Base-by-base conservation (phyloP, 2,113 vertebrate species). In the Hucho hucho region DNA sequence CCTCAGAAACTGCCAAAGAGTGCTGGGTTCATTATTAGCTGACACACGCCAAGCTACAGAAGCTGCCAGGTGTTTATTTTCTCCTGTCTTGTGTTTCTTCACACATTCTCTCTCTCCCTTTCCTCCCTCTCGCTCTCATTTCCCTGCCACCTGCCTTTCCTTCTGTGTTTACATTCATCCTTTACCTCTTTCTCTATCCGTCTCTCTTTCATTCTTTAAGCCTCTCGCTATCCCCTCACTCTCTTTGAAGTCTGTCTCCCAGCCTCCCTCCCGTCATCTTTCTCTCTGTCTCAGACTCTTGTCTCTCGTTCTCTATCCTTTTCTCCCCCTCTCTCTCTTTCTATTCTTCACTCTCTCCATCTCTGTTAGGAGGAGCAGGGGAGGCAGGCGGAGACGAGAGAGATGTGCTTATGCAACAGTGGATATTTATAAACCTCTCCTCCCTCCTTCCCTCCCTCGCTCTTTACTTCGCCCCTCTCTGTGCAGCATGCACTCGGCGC, bases 381-480 rank as follows among this genome's bases (percentile, higher is more conserved):
- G 77, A 86, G 78, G 83, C 75, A 83, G 81, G 74, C 87, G 25
- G 78, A 75, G 37, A 69, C 74, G 71, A 74, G 82, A 86, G 84
- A 81, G 80, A 70, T 78, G 69, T 66, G 3, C 89, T 92, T 92
- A 93, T 75, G 87, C 87, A 93, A 93, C 73, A 37, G 65, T 77
- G 71, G 90, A 89, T 92, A 93, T 93, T 92, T 93, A 93, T 93
- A 92, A 92, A 89, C 82, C 73, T 80, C 80, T 49, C 53, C 72
- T 78, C 83, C 65, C 79, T 74, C 56, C 70, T 47, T 75, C 77
- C 79, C 65, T 53, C 73, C 80, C 74, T 74, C 53, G 59, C 25
- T 49, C 63, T 72, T n/a, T 63, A 61, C 70, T 61, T 65, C 66
- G 28, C 20, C 73, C 61, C 67, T 74, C 73, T 71, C 53, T 80